These are phyloP conservation scores for Xestia rhomboidea DNA, from an alignment of 2,888 invertebrate species.

Conservation along the genomic window DNA sequence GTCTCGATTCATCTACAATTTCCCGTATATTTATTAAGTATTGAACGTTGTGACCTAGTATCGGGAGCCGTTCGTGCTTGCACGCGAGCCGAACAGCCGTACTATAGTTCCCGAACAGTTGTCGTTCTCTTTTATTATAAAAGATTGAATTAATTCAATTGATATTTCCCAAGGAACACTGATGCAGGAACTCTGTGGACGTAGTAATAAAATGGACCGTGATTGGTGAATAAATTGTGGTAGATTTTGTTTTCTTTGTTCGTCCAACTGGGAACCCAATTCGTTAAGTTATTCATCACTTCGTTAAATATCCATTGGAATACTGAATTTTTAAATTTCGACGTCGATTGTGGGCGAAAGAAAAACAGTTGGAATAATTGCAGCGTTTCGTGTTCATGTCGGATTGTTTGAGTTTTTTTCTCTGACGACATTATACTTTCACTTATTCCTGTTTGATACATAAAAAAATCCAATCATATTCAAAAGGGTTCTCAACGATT, in stretches of 20 bases:
- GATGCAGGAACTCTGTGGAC: constrained; percentile 46
- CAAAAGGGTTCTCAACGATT: neutral
- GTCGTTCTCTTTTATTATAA: constrained; percentile 58
- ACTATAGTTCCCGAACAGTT: constrained; percentile 33
- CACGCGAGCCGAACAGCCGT: constrained; percentile 34
- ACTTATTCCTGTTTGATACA: neutral
- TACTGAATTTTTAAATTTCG: constrained; percentile 39
- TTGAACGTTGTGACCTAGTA: constrained; percentile 62
- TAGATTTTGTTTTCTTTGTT: constrained; percentile 56
- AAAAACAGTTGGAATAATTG: constrained; percentile 39
- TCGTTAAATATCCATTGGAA: constrained; percentile 50
- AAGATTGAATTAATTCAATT: constrained; percentile 64
- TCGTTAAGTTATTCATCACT: constrained; percentile 55
- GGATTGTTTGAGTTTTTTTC: neutral
- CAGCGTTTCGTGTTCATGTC: constrained; percentile 1
- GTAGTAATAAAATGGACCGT: constrained; percentile 48
- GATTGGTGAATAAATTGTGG: constrained; percentile 58
- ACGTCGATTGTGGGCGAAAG: constrained; percentile 20
- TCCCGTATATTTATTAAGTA: constrained; percentile 63
- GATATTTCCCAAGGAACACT: constrained; percentile 51
- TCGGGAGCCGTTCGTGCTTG: constrained; percentile 36
- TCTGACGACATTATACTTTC: neutral
- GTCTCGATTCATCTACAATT: constrained; percentile 59
- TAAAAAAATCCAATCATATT: neutral
- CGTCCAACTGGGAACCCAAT: constrained; percentile 34